Conservation (phyloP, 2,888 invertebrate species). For the Ophraella communa region DNA sequence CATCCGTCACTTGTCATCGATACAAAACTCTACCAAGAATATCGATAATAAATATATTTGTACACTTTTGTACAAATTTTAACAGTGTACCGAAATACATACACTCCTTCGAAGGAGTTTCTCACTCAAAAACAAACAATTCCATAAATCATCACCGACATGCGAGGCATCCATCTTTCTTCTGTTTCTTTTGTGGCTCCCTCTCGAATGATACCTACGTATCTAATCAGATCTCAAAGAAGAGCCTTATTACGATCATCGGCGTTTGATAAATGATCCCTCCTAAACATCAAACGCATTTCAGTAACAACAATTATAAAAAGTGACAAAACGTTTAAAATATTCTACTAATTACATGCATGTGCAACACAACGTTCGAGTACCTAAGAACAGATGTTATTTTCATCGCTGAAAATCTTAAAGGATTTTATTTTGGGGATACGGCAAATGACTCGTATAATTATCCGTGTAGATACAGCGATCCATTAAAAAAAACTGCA, state of each 20-base stretch:
- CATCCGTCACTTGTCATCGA: too few relatives aligned
- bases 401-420: constrained; percentile 44
- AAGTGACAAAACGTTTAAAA: constrained; percentile 47
- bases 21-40: too few relatives aligned
- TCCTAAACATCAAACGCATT: constrained; percentile 37
- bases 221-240: constrained; percentile 13
- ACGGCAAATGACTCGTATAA: constrained; percentile 54
- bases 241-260: constrained; percentile 13
- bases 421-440: constrained; percentile 50
- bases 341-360: constrained; percentile 49
- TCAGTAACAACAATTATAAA: constrained; percentile 33
- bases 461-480: constrained; percentile 45
- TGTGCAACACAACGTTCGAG: constrained; percentile 38
- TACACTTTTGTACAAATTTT: too few relatives aligned
- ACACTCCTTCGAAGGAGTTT: not conserved
- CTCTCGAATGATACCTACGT: not conserved
- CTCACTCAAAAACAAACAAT: constrained; percentile 2
- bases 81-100: not conserved
- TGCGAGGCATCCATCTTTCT: not conserved
- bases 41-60: too few relatives aligned
- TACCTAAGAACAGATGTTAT: constrained; percentile 44
- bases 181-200: constrained; percentile 4
- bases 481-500: constrained; percentile 6
- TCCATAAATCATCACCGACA: constrained; percentile 3
- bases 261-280: constrained; percentile 30